These are phyloP conservation scores for Isurus oxyrinchus DNA, from an alignment of 2,113 vertebrate species.

Conservation along the genomic window DNA sequence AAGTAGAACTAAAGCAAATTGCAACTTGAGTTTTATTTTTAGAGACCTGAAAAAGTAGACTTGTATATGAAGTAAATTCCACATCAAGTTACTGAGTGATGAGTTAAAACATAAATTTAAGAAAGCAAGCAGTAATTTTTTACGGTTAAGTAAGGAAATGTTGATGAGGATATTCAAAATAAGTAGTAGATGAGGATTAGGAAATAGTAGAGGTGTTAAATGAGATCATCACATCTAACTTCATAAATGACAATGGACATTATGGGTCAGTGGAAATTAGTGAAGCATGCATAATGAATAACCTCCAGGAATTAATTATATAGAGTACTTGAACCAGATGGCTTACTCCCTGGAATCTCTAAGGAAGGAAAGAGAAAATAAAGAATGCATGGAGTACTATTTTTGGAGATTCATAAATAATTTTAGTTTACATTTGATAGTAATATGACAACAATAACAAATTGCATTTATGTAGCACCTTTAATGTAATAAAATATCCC, in stretches of 20 bases:
- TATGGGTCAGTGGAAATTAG: neutral
- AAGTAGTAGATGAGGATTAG: neutral
- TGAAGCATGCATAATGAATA: neutral
- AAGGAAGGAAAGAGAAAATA: neutral
- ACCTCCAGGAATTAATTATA: neutral
- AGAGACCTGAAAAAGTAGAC: neutral
- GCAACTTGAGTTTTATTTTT: neutral
- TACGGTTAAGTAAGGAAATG: neutral
- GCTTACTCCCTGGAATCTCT: neutral
- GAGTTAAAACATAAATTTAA: neutral
- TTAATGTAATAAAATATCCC: neutral
- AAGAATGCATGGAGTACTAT: neutral
- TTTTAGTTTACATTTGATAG: neutral
- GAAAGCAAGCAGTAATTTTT: neutral
- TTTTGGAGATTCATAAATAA: neutral
- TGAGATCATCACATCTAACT: neutral
- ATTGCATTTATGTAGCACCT: neutral
- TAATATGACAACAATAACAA: neutral
- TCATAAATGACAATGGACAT: neutral
- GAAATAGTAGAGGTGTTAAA: neutral
- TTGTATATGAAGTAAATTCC: neutral
- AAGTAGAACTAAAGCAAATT: neutral
- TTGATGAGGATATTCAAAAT: neutral
- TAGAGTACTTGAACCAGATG: conserved; percentile 1
- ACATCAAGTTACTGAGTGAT: neutral